Percentiles rank a stretch among this genome's conserved stretches.
Conservation (phyloP, 92 coral and sea anemone species). For the Epizoanthus ramosus region DNA sequence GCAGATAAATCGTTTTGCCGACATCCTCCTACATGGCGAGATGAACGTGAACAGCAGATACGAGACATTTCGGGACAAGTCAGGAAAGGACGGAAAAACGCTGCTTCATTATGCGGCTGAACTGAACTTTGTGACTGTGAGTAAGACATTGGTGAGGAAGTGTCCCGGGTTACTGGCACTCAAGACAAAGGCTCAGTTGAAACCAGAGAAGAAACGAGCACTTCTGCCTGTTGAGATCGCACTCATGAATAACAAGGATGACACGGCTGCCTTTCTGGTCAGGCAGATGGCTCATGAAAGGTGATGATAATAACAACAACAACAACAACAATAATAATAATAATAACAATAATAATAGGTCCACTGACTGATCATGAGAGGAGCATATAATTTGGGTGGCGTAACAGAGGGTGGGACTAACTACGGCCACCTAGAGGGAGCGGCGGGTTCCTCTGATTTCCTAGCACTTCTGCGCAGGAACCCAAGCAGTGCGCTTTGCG, state of each 20-base stretch:
- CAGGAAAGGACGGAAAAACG: conserved; percentile 55
- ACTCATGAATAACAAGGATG: conserved; percentile 66
- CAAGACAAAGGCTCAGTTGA: conserved; percentile 71
- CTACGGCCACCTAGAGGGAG: too few relatives aligned
- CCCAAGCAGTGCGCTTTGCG: too few relatives aligned
- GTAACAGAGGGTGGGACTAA: too few relatives aligned
- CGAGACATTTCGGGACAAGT: conserved; percentile 73
- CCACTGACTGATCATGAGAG: too few relatives aligned
- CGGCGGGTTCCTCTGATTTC: too few relatives aligned
- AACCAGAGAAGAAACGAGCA: conserved; percentile 71
- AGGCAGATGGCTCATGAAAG: conserved; percentile 82
- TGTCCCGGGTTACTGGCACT: conserved; percentile 85
- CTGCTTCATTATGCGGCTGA: conserved; percentile 82
- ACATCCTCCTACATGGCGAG: conserved; percentile 67
- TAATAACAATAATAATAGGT: too few relatives aligned
- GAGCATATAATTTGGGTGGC: too few relatives aligned
- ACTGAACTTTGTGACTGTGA: conserved; percentile 66
- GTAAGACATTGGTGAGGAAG: conserved; percentile 65
- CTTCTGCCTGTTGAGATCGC: conserved; percentile 82
- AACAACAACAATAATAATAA: too few relatives aligned
- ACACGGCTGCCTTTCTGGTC: conserved; percentile 71
- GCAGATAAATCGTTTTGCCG: conserved; percentile 75
- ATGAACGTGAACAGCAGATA: conserved; percentile 75
- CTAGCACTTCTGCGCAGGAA: too few relatives aligned
- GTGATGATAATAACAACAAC: conserved; percentile 15